phyloP scores from a whole-genome alignment of 2,113 vertebrate species.

The Peromyscus californicus region DNA sequence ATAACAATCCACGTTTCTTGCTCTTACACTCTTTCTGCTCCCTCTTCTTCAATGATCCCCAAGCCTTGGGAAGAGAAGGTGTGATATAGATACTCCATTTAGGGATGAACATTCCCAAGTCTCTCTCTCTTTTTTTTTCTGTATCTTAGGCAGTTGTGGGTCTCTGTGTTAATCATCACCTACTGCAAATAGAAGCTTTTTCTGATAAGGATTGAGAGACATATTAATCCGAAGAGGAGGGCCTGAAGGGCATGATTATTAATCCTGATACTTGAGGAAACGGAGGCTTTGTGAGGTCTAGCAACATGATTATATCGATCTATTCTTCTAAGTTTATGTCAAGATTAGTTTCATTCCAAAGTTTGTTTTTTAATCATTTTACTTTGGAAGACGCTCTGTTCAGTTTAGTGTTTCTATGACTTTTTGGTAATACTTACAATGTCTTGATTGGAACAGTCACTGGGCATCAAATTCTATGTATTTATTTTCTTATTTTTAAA shows the following conservation, averaged over 20 bases:
- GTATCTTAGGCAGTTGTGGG: neutral
- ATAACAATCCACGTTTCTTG: neutral
- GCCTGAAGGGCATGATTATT: neutral
- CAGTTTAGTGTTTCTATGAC: neutral
- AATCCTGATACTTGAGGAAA: slow-evolving; percentile 17
- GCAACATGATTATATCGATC: neutral
- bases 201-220: neutral
- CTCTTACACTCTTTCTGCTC: neutral
- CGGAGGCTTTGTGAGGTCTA: slow-evolving; percentile 13
- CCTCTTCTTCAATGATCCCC: neutral
- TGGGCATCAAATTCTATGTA: slow-evolving; percentile 16
- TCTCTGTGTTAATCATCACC: neutral
- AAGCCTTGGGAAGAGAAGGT: neutral
- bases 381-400: neutral
- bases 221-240: neutral
- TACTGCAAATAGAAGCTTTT: neutral
- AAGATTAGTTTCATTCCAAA: neutral
- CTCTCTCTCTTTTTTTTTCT: too few relatives aligned
- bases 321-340: neutral
- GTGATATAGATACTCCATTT: neutral
- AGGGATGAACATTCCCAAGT: neutral
- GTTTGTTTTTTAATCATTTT: neutral
- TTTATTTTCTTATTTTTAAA: slow-evolving; percentile 2
- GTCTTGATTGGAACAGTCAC: neutral
- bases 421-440: slow-evolving; percentile 10